These are phyloP conservation scores for Murina feae DNA, from an alignment of 2,113 vertebrate species.

Conservation along the genomic window DNA sequence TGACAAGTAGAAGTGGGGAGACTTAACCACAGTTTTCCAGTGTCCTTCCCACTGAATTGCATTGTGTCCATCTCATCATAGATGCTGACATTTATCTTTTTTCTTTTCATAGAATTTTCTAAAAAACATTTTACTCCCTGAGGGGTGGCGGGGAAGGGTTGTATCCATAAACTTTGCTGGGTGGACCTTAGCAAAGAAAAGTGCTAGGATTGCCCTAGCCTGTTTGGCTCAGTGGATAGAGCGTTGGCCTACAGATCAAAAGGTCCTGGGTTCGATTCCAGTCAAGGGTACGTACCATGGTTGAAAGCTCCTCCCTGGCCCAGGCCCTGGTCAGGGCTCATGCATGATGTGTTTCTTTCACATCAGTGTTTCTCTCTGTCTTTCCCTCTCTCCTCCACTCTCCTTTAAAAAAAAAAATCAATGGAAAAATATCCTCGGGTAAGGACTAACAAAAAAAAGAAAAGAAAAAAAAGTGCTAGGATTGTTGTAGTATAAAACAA, in stretches of 20 bases:
- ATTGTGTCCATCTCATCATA: background rate
- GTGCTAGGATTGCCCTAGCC: background rate
- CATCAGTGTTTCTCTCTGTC: no score
- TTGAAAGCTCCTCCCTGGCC: no score
- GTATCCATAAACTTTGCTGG: background rate
- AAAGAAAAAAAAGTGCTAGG: background rate
- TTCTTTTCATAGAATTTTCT: background rate
- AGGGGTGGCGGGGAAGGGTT: fast-evolving
- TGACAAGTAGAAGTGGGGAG: background rate
- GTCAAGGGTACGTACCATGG: no score
- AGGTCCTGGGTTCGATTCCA: no score
- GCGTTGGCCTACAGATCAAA: no score
- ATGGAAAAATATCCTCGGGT: no score
- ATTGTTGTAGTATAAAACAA: background rate
- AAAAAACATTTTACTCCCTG: background rate
- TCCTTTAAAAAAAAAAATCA: no score
- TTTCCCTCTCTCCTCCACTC: no score
- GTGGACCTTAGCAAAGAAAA: background rate
- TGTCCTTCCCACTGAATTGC: background rate
- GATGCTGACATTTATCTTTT: background rate
- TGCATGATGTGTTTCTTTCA: no score
- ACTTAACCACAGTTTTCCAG: background rate
- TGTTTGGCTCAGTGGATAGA: no score
- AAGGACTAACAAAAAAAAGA: no score
- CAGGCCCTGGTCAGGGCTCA: no score